Base-by-base conservation (phyloP, 2,113 vertebrate species). In the Tauraco erythrolophus region DNA sequence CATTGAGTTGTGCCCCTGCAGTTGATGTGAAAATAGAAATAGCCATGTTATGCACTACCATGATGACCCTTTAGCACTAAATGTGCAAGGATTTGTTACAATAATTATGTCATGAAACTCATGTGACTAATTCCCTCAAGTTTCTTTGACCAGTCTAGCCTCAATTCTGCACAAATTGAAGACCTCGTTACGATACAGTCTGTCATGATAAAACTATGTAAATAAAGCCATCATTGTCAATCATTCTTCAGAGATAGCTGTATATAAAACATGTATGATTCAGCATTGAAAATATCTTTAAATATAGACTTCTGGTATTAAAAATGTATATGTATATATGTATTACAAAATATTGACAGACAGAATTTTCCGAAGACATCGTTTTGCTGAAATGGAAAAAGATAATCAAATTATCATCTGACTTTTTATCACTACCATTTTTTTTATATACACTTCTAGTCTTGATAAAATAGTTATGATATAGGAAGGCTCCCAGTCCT, bases 401-500 rank as follows among this genome's bases (percentile, higher is more conserved):
- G 46, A 74, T 48, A n/a, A 31, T 31, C 0, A 35, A 28, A 35
- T 57, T 25, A 28, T 46, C 1, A 0, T 69, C 25, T 76, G 31
- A 11, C 4, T 50, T 75, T 72, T 78, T 74, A 57, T 78, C 27
- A 21, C 18, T 68, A 39, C 10, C 5, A 14, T 7, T 41, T 88
- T 71, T 71, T 82, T 68, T 7, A 72, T 72, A 21, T 28, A 25
- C 21, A 74, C 28, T 61, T 76, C 35, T 79, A 64, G 77, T 50
- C 60, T 68, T 83, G 41, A 46, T 96, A 66, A n/a, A 93, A 70
- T 79, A 25, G 24, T 45, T 80, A 84, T 33, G 48, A 82, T 93
- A 21, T 30, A 35, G 18, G 84, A 96, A 96, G 28, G 30, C 84
- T 97, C 97, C 95, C 83, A 96, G 95, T 94, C 87, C 84, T 96